Conservation (phyloP, 2,797 vertebrate genomes). For the Phataginus tetradactyla region DNA sequence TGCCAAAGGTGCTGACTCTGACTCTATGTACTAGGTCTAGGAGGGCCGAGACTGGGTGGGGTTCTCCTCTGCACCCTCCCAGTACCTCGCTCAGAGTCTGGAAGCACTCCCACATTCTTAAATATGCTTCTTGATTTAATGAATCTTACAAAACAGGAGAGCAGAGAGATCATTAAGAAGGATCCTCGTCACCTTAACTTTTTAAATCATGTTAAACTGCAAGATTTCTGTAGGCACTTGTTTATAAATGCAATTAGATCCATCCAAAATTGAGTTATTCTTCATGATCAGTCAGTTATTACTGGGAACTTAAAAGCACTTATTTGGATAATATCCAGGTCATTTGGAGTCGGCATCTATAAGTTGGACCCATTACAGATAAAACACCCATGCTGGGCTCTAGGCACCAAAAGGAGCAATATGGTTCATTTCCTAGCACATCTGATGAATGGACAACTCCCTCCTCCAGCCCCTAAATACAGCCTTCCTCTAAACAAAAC, state of each 20-base stretch:
- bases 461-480: conserved; percentile 54
- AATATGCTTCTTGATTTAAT: background rate
- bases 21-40: background rate
- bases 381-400: conserved; percentile 70
- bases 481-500: conserved; percentile 67
- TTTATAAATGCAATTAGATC: conserved; percentile 79
- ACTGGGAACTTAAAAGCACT: conserved; percentile 73
- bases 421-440: conserved; percentile 69
- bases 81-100: background rate
- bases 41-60: background rate
- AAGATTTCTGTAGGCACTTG: conserved; percentile 61
- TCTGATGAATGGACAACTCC: conserved; percentile 27
- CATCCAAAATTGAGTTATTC: conserved; percentile 73
- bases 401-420: conserved; percentile 52
- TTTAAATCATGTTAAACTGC: conserved; percentile 60
- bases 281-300: conserved; percentile 76
- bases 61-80: background rate
- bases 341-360: conserved; percentile 67
- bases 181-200: conserved; percentile 47
- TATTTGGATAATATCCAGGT: conserved; percentile 78
- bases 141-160: background rate
- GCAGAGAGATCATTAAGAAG: conserved; percentile 44
- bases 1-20: too few species aligned
- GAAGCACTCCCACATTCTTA: background rate
- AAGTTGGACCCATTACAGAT: conserved; percentile 71